Evolutionary conservation across 2,888 invertebrate species (phyloP).

Genomic region (Lithophane ornitopus): DNA sequence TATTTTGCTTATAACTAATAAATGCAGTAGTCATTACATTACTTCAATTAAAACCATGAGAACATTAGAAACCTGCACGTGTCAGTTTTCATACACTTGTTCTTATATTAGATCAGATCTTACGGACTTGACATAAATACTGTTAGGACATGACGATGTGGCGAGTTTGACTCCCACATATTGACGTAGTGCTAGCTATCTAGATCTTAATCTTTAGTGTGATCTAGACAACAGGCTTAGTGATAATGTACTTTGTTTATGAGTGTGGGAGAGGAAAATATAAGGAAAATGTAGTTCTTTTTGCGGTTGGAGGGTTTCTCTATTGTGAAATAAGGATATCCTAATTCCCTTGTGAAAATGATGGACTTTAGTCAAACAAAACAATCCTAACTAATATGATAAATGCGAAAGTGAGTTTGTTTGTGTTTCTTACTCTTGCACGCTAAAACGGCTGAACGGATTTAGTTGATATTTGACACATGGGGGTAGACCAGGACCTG

Average conservation of each 20-base stretch:
- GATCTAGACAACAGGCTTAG: constrained; percentile 27
- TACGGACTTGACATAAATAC: constrained; percentile 74
- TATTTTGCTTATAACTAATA: not conserved
- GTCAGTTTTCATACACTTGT: constrained; percentile 48
- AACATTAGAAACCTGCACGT: constrained; percentile 29
- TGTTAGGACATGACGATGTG: constrained; percentile 67
- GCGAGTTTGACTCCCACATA: constrained; percentile 71
- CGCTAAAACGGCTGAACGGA: too few relatives aligned
- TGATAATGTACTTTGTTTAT: constrained; percentile 15
- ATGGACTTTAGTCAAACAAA: not conserved
- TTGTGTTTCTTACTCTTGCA: not conserved
- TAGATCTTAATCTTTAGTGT: constrained; percentile 50
- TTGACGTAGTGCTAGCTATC: constrained; percentile 67
- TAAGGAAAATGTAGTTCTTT: constrained; percentile 1
- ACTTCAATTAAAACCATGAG: constrained; percentile 26
- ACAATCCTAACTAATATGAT: not conserved
- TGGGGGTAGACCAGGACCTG: too few relatives aligned
- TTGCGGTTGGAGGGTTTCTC: not conserved
- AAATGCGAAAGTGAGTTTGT: too few relatives aligned
- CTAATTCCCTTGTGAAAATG: not conserved
- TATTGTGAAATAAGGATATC: not conserved
- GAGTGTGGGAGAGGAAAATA: constrained; percentile 18
- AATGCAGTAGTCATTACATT: constrained; percentile 5
- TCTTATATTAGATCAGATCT: constrained; percentile 58
- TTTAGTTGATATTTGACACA: too few relatives aligned